Evolutionary conservation across 2,113 vertebrate species (phyloP), one percentile per base, ranked within the genome.

Genomic region (Tinamus guttatus): DNA sequence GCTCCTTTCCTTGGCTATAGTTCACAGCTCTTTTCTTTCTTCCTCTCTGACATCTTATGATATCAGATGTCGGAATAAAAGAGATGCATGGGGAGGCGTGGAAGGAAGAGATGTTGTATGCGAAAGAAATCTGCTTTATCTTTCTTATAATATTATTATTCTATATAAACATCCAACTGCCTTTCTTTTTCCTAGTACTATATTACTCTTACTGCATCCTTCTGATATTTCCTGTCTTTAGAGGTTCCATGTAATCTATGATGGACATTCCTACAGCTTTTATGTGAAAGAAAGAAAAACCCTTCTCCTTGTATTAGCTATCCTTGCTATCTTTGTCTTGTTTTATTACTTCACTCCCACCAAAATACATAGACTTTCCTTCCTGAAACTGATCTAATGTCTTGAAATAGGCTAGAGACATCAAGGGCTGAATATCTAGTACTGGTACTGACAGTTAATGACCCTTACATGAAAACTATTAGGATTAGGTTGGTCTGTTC

Each of bases 51-150:
- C 9, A 25, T n/a, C 21, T 34, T 47, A 47, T 49, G 28, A 10
- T 14, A 27, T 6, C 4, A 3, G 4, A 32, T 80, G 80, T 77
- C 69, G 12, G 19, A 92, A 20, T 27, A 67, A 86, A 43, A 7
- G 2, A 30, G 4, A 0, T 2, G 2, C 10, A 27, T 18, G 14
- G 22, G 32, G 2, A 11, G 20, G 5, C 1, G 18, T 7, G 3
- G 9, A 76, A 3, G 18, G 67, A 89, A 2, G 4, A 7, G n/a
- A 67, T 22, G 5, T 1, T 17, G 1, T 32, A 9, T 12, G 2
- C 25, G 3, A 9, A 54, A 2, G 7, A 68, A 51, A 2, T 3
- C 20, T 1, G 2, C 5, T 87, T 82, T 65, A 18, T 30, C 7
- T 17, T 32, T 49, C n/a, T 70, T 69, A 25, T 18, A 38, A 16